phyloP scores from a whole-genome alignment of 2,888 invertebrate species.

The Chalcosyrphus nemorum region DNA sequence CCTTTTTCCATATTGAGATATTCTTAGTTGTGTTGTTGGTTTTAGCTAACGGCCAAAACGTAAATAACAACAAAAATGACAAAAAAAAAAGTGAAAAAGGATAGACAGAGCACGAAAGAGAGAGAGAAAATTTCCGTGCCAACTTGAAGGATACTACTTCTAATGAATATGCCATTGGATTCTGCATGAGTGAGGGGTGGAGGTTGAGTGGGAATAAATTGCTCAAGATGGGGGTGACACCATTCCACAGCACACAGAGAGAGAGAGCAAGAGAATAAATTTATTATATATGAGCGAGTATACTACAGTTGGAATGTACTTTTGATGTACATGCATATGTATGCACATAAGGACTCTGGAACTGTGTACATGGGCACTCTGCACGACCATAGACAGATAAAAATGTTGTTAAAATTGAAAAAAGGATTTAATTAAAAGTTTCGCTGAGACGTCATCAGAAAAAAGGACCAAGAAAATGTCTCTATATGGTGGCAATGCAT shows the following conservation, averaged over 20 bases:
- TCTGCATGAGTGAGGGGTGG: conserved; percentile 43
- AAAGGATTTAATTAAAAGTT: conserved; percentile 2
- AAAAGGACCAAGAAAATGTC: no score
- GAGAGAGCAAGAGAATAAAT: conserved; percentile 39
- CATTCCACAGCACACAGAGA: not conserved
- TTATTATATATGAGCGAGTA: conserved; percentile 31
- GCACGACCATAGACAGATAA: not conserved
- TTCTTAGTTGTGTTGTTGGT: conserved; percentile 23
- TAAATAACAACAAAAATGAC: conserved; percentile 47
- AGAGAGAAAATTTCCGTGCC: conserved; percentile 16
- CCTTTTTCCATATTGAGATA: conserved; percentile 31
- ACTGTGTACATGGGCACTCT: not conserved
- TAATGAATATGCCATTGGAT: conserved; percentile 57
- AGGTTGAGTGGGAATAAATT: conserved; percentile 6
- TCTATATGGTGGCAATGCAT: no score
- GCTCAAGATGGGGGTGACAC: conserved; percentile 10
- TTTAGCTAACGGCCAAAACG: conserved; percentile 30
- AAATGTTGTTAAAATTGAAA: not conserved
- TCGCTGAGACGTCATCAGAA: not conserved
- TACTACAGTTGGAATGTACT: not conserved
- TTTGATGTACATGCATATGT: not conserved
- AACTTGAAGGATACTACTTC: conserved; percentile 52
- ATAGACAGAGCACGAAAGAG: conserved; percentile 3
- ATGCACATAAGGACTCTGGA: not conserved
- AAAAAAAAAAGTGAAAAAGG: not conserved